These are phyloP conservation scores for Drosophila mettleri DNA, from an alignment of 2,888 invertebrate species.

Conservation along the genomic window DNA sequence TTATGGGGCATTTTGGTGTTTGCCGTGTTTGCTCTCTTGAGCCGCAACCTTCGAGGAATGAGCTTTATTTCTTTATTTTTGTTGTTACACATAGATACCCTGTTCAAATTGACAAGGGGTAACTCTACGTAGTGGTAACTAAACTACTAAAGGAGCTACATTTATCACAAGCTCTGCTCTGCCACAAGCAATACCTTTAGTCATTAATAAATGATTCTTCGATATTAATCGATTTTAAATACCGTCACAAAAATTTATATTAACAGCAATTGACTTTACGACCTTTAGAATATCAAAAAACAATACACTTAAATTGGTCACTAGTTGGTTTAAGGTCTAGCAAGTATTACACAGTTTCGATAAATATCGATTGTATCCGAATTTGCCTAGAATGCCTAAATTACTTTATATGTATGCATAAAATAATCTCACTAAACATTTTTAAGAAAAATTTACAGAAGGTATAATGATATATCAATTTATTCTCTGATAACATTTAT, in stretches of 20 bases:
- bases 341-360: no score
- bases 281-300: no score
- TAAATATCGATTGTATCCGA: no score
- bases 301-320: no score
- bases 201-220: background rate
- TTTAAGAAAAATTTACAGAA: no score
- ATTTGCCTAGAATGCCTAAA: no score
- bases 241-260: background rate
- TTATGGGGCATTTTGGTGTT: slow-evolving; percentile 78
- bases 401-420: no score
- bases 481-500: no score
- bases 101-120: background rate
- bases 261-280: background rate
- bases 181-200: background rate
- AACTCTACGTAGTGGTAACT: background rate
- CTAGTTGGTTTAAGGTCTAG: no score
- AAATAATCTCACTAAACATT: no score
- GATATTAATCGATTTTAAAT: background rate
- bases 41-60: slow-evolving; percentile 25
- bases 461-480: no score
- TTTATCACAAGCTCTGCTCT: background rate
- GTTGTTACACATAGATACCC: slow-evolving; percentile 7
- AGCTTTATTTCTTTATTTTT: background rate
- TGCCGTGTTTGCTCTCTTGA: slow-evolving; percentile 67
- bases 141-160: no score